Evolutionary conservation across 1,140 invertebrate species (phyloP).

Genomic region (Frieseomelitta varia): DNA sequence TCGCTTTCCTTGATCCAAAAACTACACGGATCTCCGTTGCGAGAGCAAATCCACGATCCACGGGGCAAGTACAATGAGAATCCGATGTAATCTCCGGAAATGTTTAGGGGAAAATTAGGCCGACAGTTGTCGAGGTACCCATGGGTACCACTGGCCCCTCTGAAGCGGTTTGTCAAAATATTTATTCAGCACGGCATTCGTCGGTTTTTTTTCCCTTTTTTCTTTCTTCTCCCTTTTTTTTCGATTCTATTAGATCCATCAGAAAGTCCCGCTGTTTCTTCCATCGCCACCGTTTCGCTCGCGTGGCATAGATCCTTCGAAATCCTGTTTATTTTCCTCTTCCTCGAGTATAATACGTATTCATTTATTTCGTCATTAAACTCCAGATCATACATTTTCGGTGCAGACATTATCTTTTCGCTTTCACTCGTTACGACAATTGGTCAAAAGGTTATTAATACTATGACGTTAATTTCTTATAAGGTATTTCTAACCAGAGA

Average conservation of each 20-base stretch:
- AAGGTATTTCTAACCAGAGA: not conserved
- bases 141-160: slow-evolving; percentile 56
- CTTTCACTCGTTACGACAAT: too few relatives aligned
- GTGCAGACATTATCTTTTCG: too few relatives aligned
- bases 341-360: not conserved
- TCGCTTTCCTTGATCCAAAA: slow-evolving; percentile 57
- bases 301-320: not conserved
- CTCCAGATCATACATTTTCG: too few relatives aligned
- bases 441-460: too few relatives aligned
- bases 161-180: slow-evolving; percentile 75
- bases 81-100: slow-evolving; percentile 81
- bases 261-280: not conserved
- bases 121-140: slow-evolving; percentile 78
- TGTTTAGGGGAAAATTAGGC: slow-evolving; percentile 81
- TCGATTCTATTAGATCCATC: slow-evolving; percentile 2
- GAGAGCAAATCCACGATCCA: slow-evolving; percentile 52
- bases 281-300: not conserved
- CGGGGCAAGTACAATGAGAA: slow-evolving; percentile 75
- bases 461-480: too few relatives aligned
- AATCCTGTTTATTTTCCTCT: not conserved
- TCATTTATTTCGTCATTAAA: not conserved
- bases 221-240: not conserved
- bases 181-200: slow-evolving; percentile 68
- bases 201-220: slow-evolving; percentile 44
- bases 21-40: slow-evolving; percentile 61